phyloP scores from a whole-genome alignment of 1,140 invertebrate species.

The Bombyx mandarina region DNA sequence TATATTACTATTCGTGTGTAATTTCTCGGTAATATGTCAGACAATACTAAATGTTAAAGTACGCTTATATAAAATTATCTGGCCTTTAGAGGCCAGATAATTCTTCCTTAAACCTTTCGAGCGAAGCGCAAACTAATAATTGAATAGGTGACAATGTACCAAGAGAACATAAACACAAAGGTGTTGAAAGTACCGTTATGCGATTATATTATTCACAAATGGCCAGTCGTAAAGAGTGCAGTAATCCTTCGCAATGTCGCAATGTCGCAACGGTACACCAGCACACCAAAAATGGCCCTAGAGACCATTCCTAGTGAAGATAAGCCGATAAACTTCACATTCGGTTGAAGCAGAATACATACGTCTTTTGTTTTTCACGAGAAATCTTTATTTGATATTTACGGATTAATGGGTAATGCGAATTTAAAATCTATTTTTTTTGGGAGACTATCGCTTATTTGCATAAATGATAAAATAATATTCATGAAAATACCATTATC shows the following conservation, averaged over 20 bases:
- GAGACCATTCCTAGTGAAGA: slow-evolving; percentile 19
- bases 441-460: no score
- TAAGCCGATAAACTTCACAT: slow-evolving; percentile 24
- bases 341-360: not conserved
- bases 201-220: slow-evolving; percentile 14
- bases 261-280: slow-evolving; percentile 9
- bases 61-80: no score
- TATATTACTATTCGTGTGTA: no score
- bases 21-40: no score
- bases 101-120: not conserved
- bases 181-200: slow-evolving; percentile 1
- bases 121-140: slow-evolving; percentile 20
- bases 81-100: no score
- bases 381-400: no score
- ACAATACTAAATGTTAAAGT: no score
- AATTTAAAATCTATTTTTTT: no score
- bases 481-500: no score
- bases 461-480: no score
- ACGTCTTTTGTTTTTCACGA: no score
- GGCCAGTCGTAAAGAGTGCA: slow-evolving; percentile 20
- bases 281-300: slow-evolving; percentile 22
- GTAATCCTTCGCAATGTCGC: slow-evolving; percentile 13
- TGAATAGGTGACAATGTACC: slow-evolving; percentile 10
- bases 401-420: no score
- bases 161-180: slow-evolving; percentile 4